These are phyloP conservation scores for Sarcophaga variegata DNA, from an alignment of 2,888 invertebrate genomes.

Conservation along the genomic window DNA sequence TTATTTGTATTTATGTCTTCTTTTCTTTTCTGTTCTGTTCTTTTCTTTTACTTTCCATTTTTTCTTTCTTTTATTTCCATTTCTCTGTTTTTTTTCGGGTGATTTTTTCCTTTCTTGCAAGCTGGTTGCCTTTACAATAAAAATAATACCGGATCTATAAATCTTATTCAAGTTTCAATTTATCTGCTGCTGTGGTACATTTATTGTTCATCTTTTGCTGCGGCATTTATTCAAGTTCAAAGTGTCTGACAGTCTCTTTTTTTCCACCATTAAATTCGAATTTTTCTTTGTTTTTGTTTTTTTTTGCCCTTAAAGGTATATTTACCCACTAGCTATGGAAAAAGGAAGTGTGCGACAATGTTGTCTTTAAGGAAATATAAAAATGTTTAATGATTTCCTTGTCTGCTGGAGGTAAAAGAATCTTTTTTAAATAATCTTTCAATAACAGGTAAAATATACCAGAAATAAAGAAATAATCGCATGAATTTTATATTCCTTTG, in stretches of 20 bases:
- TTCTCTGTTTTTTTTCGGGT: background rate
- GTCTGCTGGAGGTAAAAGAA: no score
- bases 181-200: background rate
- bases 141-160: slow-evolving; percentile 33
- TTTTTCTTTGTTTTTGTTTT: background rate
- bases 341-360: background rate
- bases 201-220: background rate
- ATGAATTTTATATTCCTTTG: no score
- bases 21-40: slow-evolving; percentile 8
- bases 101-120: no score
- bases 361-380: slow-evolving; percentile 19
- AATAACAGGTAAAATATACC: no score
- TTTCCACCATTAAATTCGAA: background rate
- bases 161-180: slow-evolving; percentile 27
- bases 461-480: no score
- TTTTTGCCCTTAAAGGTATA: background rate
- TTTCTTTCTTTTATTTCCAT: background rate
- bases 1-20: slow-evolving; percentile 12
- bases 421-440: no score
- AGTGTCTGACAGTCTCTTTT: background rate
- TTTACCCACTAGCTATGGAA: background rate
- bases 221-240: slow-evolving; percentile 12
- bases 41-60: slow-evolving; percentile 2
- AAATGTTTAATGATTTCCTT: slow-evolving; percentile 55
- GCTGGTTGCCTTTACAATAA: background rate